phyloP scores from a whole-genome alignment of 1,140 invertebrate genomes.

The Hylaeus volcanicus region DNA sequence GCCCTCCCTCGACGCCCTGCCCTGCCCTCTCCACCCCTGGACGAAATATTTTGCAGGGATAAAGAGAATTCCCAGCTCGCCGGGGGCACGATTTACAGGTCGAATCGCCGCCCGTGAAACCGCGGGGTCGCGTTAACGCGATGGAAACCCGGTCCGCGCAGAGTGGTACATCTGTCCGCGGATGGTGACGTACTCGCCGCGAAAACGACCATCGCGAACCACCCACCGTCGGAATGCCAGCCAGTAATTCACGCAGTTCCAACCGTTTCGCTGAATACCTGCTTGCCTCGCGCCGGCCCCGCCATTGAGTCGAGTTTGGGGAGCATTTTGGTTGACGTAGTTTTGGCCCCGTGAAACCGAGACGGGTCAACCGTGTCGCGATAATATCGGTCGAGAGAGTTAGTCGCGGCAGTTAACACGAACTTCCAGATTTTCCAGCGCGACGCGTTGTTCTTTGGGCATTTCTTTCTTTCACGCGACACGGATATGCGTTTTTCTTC shows the following conservation, averaged over 20 bases:
- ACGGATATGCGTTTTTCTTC: too few relatives aligned
- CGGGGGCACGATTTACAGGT: slow-evolving; percentile 24
- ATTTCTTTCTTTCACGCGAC: too few relatives aligned
- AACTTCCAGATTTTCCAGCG: too few relatives aligned
- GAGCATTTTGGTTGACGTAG: too few relatives aligned
- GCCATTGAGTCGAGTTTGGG: background rate
- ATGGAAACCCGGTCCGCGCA: background rate
- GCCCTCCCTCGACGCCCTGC: background rate
- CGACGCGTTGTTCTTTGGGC: too few relatives aligned
- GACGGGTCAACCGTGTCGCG: too few relatives aligned
- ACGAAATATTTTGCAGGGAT: slow-evolving; percentile 17
- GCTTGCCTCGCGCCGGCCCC: slow-evolving; percentile 5
- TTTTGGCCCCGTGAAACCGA: too few relatives aligned
- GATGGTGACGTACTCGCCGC: slow-evolving; percentile 42
- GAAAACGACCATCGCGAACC: slow-evolving; percentile 25
- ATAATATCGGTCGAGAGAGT: too few relatives aligned
- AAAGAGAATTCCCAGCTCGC: slow-evolving; percentile 6
- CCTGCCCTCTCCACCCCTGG: background rate
- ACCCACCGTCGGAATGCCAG: slow-evolving; percentile 58
- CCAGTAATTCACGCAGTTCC: slow-evolving; percentile 66
- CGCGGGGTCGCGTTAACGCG: slow-evolving; percentile 25
- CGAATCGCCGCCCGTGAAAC: slow-evolving; percentile 25
- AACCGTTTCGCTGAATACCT: slow-evolving; percentile 17
- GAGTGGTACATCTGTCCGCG: slow-evolving; percentile 32
- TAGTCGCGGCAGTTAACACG: too few relatives aligned